Base-by-base conservation (phyloP, 1,140 invertebrate species). In the Drosophila bifasciata region DNA sequence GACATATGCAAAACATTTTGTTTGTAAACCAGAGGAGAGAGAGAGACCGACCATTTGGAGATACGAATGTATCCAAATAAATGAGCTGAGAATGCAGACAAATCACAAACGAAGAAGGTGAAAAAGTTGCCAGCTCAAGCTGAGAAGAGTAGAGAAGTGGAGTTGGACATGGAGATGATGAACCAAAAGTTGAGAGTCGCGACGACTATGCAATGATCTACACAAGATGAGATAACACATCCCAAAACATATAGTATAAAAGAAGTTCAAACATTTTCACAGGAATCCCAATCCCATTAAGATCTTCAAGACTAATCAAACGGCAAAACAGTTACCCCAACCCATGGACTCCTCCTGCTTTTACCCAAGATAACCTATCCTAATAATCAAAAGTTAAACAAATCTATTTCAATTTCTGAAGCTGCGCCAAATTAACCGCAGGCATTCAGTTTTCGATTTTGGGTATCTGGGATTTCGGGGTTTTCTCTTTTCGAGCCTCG, bases 1-100 rank as follows among this genome's bases (percentile, higher is more conserved):
- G 74, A 86, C 74, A 86, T 86, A 86, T 86, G 83, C 83, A 86
- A 86, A 86, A 83, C 80, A 86, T 77, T 76, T 86, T 85, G 81
- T 76, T 80, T 68, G 51, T 68, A 40, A 62, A 68, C 61, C 41
- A 32, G 40, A 51, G 44, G 32, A 32, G 40, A 39, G n/a, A 39
- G 21, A 15, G 28, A 19, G 11, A 16, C 17, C n/a, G 45, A 45
- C 44, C 25, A 64, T 13, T 25, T 23, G 19, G 21, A 63, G 46
- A 13, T 36, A 13, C 32, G 28, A 28, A 28, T 23, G 51, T 45
- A 61, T 49, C 76, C 72, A 69, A 79, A 80, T 66, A 76, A 84
- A 80, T 85, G 76, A 76, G 57, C 52, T 72, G 76, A 80, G 80
- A 86, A 76, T 74, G 41, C 77, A 86, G 79, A 85, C 81, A 85